A percentile compares a stretch with the other conserved stretches of the same genome.
These are phyloP conservation scores for Bothrops alternatus DNA, from an alignment of 2,797 vertebrate genomes.

Conservation along the genomic window DNA sequence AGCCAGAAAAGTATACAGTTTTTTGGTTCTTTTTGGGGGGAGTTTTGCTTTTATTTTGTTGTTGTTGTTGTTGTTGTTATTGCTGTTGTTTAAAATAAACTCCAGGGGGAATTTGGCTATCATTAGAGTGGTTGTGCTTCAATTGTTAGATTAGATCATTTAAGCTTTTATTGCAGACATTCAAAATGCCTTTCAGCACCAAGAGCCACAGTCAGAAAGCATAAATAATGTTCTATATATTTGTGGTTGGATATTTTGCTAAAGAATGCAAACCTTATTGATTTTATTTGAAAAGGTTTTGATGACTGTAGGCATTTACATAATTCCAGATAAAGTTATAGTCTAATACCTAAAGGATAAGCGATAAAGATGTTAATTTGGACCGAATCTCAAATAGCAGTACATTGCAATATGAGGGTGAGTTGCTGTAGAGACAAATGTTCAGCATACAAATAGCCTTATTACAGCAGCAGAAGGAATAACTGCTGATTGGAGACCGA, in stretches of 20 bases:
- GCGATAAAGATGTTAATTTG: neutral
- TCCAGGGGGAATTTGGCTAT: constrained; percentile 17
- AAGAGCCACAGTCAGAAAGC: constrained; percentile 23
- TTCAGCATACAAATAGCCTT: constrained; percentile 10
- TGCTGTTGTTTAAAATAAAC: neutral
- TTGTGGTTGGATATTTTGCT: constrained; percentile 20
- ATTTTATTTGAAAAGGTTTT: constrained; percentile 21
- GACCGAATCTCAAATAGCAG: neutral
- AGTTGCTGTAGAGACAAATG: neutral
- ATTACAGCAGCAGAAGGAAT: neutral
- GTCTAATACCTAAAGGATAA: constrained; percentile 2
- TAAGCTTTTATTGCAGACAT: constrained; percentile 37
- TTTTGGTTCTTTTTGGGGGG: neutral
- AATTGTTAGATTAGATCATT: constrained; percentile 42
- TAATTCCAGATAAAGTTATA: constrained; percentile 26
- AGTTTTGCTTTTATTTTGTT: neutral
- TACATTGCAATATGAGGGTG: neutral
- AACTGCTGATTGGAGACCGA: neutral
- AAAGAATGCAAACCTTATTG: constrained; percentile 8
- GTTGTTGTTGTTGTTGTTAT: neutral
- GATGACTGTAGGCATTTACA: constrained; percentile 29
- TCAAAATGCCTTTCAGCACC: constrained; percentile 19
- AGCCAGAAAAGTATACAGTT: neutral
- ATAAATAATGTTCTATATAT: constrained; percentile 29
- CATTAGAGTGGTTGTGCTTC: constrained; percentile 40